These are phyloP conservation scores for Drosophila barbarae DNA, from an alignment of 2,888 invertebrate genomes.

Conservation along the genomic window DNA sequence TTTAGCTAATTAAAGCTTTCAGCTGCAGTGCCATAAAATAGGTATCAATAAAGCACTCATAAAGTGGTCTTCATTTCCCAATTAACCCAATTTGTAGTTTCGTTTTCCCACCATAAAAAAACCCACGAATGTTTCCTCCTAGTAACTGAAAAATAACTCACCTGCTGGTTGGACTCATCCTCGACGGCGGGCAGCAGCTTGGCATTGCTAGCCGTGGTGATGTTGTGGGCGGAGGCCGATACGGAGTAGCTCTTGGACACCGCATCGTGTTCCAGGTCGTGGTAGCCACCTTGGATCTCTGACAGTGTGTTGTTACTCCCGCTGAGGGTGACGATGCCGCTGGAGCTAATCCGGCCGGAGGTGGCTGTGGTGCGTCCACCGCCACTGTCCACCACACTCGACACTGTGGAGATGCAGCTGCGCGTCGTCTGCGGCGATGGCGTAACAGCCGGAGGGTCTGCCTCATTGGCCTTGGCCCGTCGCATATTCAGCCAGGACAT, in stretches of 20 bases:
- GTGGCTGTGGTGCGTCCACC: slow-evolving; percentile 75
- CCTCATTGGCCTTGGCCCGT: slow-evolving; percentile 60
- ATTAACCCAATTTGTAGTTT: slow-evolving; percentile 4
- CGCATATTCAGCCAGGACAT: slow-evolving; percentile 76
- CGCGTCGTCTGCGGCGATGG: slow-evolving; percentile 76
- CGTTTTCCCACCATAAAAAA: slow-evolving; percentile 16
- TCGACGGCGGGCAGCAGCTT: slow-evolving; percentile 76
- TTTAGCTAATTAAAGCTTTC: not conserved
- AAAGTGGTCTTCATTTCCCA: slow-evolving; percentile 1
- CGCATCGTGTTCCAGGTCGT: slow-evolving; percentile 61
- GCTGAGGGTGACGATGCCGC: slow-evolving; percentile 75
- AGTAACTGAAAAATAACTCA: slow-evolving; percentile 52
- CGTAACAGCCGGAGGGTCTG: slow-evolving; percentile 61
- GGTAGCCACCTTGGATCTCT: slow-evolving; percentile 77
- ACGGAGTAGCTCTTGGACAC: slow-evolving; percentile 73
- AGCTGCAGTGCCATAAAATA: slow-evolving; percentile 6
- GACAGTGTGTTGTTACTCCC: slow-evolving; percentile 78
- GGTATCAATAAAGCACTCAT: slow-evolving; percentile 3
- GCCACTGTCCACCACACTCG: slow-evolving; percentile 69
- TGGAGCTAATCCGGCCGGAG: slow-evolving; percentile 76
- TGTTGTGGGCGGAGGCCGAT: slow-evolving; percentile 67
- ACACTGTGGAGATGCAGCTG: slow-evolving; percentile 75
- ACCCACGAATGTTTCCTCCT: not conserved
- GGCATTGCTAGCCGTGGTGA: slow-evolving; percentile 78
- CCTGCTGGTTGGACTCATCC: slow-evolving; percentile 79